Percentiles rank a stretch among this genome's conserved stretches.
These are phyloP conservation scores for Eristalis arbustorum DNA, from an alignment of 2,888 invertebrate species.

Conservation along the genomic window DNA sequence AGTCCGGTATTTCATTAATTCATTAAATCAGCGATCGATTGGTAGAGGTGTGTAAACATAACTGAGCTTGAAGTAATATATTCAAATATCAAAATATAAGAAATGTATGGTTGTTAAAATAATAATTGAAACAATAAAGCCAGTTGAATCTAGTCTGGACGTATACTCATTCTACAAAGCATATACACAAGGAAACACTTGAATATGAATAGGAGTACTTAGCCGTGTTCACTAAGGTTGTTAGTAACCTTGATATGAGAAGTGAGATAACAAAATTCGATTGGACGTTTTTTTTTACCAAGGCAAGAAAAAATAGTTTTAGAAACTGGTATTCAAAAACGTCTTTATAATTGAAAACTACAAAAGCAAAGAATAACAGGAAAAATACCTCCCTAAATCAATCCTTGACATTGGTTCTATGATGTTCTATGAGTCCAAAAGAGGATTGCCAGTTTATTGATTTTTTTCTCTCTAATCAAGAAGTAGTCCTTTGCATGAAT, in stretches of 20 bases:
- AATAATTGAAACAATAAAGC: background rate
- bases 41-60: no score
- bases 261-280: background rate
- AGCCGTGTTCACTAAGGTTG: background rate
- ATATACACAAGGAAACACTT: background rate
- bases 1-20: no score
- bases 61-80: no score
- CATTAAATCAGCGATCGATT: no score
- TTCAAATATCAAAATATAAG: no score
- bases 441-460: constrained; percentile 48
- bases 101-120: no score
- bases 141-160: background rate
- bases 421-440: constrained; percentile 32
- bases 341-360: constrained; percentile 8
- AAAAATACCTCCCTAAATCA: constrained; percentile 34
- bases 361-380: background rate
- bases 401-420: constrained; percentile 59
- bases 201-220: background rate
- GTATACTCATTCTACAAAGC: no score
- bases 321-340: constrained; percentile 3
- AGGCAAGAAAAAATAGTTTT: no score
- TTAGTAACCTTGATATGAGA: background rate
- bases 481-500: constrained; percentile 41
- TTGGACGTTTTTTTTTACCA: no score
- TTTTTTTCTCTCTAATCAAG: constrained; percentile 28